Conservation (phyloP, 2,113 vertebrate genomes). For the Chaenogobius annularis region DNA sequence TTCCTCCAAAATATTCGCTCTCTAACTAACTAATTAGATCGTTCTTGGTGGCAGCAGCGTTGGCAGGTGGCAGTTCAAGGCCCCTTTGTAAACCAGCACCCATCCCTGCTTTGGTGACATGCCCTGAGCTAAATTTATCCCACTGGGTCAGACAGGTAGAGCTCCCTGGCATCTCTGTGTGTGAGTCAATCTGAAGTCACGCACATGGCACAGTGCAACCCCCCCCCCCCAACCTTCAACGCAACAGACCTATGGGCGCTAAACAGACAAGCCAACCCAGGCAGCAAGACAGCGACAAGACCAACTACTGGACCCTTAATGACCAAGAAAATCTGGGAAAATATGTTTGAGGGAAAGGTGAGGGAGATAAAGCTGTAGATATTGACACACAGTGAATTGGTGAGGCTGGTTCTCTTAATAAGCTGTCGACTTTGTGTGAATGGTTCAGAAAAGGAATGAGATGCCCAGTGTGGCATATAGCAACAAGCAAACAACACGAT, state of each 20-base stretch:
- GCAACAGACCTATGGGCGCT: constrained; percentile 22
- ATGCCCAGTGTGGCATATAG: constrained; percentile 23
- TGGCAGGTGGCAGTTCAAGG: constrained; percentile 1
- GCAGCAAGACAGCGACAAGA: constrained; percentile 15
- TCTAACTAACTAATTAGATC: background rate
- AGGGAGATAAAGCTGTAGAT: constrained; percentile 16
- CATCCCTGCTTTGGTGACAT: constrained; percentile 9
- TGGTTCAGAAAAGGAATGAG: constrained; percentile 34
- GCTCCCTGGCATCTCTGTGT: constrained; percentile 46
- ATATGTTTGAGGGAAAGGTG: constrained; percentile 1
- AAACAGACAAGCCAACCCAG: background rate
- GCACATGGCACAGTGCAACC: constrained; percentile 1
- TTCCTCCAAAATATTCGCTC: background rate
- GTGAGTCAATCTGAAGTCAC: constrained; percentile 53
- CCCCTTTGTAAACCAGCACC: background rate
- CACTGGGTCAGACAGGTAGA: constrained; percentile 35
- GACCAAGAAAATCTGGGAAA: constrained; percentile 26
- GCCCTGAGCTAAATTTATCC: constrained; percentile 56
- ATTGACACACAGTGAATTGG: constrained; percentile 36
- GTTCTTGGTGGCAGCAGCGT: background rate
- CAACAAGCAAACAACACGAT: constrained; percentile 18
- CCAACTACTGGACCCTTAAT: constrained; percentile 48
- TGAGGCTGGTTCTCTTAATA: constrained; percentile 44
- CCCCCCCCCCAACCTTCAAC: constrained; percentile 1
- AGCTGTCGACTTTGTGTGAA: constrained; percentile 35